Evolutionary conservation across 2,797 vertebrate genomes (phyloP).

Genomic region (Propithecus deckenii): DNA sequence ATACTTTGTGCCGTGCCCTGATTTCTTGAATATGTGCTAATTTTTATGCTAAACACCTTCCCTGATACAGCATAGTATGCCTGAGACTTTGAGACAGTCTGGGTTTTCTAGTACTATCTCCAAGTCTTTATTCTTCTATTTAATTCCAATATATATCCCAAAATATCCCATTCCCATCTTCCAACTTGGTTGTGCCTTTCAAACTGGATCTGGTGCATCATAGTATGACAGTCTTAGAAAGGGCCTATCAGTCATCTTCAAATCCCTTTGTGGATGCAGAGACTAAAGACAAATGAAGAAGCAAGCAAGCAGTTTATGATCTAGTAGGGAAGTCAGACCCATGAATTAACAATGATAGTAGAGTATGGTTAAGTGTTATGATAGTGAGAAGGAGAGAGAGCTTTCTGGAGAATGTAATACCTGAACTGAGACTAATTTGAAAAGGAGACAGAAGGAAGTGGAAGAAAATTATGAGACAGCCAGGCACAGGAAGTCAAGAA

Average conservation of each 20-base stretch:
- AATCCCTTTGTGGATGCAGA: neutral
- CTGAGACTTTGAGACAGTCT: neutral
- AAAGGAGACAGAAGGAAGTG: neutral
- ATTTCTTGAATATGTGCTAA: constrained; percentile 16
- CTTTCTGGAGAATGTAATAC: constrained; percentile 4
- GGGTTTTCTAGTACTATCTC: constrained; percentile 7
- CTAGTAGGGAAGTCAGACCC: neutral
- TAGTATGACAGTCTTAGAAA: neutral
- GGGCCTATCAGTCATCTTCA: neutral
- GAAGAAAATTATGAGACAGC: neutral
- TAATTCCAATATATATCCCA: constrained; percentile 9
- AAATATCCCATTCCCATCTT: neutral
- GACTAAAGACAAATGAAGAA: constrained; percentile 26
- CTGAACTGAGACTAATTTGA: constrained; percentile 40
- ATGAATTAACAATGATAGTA: neutral
- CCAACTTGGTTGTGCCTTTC: neutral
- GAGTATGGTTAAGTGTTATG: neutral
- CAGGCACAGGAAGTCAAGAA: neutral
- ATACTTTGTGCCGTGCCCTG: neutral
- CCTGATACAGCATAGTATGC: neutral
- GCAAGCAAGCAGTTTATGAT: neutral
- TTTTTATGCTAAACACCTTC: neutral
- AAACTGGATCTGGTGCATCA: neutral
- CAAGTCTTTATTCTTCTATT: neutral
- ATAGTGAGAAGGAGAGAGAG: neutral